Percentiles rank a stretch among this genome's conserved stretches.
These are phyloP conservation scores for Andrena bucephala DNA, from an alignment of 2,888 invertebrate genomes.

Conservation along the genomic window DNA sequence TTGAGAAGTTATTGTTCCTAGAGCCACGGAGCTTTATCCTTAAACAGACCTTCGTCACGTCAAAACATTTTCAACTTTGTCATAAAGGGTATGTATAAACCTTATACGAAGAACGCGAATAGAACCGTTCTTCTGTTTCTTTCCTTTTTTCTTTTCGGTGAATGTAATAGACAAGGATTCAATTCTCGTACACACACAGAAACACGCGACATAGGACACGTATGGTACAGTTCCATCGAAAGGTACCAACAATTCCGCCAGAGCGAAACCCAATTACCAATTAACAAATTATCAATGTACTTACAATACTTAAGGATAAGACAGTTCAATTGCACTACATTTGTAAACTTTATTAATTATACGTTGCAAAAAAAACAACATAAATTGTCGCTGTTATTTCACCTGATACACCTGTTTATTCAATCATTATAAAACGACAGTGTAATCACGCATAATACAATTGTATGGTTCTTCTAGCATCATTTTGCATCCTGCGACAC, in stretches of 20 bases:
- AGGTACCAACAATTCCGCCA: slow-evolving; percentile 33
- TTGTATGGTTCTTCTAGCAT: background rate
- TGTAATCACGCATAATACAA: background rate
- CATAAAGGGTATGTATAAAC: slow-evolving; percentile 33
- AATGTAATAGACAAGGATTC: slow-evolving; percentile 12
- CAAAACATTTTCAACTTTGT: slow-evolving; percentile 36
- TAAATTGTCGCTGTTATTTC: slow-evolving; percentile 33
- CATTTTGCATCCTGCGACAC: background rate
- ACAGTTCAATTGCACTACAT: slow-evolving; percentile 77
- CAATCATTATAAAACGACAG: background rate
- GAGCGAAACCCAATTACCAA: slow-evolving; percentile 46
- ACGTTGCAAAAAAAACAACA: slow-evolving; percentile 73
- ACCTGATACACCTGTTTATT: slow-evolving; percentile 4
- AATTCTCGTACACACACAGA: slow-evolving; percentile 18
- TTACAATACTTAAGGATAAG: slow-evolving; percentile 73
- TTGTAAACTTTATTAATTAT: slow-evolving; percentile 80
- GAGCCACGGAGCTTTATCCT: slow-evolving; percentile 16
- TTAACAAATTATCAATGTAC: slow-evolving; percentile 70
- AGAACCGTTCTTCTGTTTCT: slow-evolving; percentile 17
- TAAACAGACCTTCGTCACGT: slow-evolving; percentile 52
- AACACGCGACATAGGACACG: slow-evolving; percentile 14
- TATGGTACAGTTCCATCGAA: slow-evolving; percentile 42
- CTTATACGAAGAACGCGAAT: slow-evolving; percentile 29
- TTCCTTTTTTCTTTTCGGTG: slow-evolving; percentile 11
- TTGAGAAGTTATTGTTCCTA: slow-evolving; percentile 33